phyloP scores from a whole-genome alignment of 1,140 invertebrate genomes.

The Drosophila pallidifrons region DNA sequence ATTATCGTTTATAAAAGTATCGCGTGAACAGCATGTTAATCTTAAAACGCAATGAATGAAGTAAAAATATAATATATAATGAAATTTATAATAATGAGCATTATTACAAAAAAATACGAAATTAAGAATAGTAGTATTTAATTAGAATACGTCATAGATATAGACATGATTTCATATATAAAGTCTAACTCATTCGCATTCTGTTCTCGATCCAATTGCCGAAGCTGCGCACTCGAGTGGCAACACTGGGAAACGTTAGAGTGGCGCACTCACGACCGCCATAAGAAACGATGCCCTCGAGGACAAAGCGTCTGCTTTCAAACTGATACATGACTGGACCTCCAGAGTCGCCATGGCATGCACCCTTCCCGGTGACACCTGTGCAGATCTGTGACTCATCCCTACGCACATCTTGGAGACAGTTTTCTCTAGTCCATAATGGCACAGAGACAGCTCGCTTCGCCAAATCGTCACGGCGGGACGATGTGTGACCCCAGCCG shows the following conservation, averaged over 20 bases:
- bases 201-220: background rate
- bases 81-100: too few species aligned
- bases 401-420: background rate
- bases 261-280: background rate
- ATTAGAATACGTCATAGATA: too few species aligned
- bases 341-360: slow-evolving; percentile 15
- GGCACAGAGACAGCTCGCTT: slow-evolving; percentile 2
- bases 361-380: background rate
- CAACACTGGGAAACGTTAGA: background rate
- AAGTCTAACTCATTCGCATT: background rate
- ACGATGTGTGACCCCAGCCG: slow-evolving; percentile 2
- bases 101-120: too few species aligned
- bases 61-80: too few species aligned
- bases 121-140: too few species aligned
- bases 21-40: too few species aligned
- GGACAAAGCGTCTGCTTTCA: background rate
- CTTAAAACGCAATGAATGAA: too few species aligned
- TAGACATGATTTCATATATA: background rate
- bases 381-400: background rate
- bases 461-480: background rate
- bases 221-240: slow-evolving; percentile 19
- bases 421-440: background rate
- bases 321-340: slow-evolving; percentile 19
- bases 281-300: slow-evolving; percentile 17
- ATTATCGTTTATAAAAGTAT: too few species aligned